Evolutionary conservation across 2,797 vertebrate species (phyloP).

Genomic region (Pangasius krempfi): DNA sequence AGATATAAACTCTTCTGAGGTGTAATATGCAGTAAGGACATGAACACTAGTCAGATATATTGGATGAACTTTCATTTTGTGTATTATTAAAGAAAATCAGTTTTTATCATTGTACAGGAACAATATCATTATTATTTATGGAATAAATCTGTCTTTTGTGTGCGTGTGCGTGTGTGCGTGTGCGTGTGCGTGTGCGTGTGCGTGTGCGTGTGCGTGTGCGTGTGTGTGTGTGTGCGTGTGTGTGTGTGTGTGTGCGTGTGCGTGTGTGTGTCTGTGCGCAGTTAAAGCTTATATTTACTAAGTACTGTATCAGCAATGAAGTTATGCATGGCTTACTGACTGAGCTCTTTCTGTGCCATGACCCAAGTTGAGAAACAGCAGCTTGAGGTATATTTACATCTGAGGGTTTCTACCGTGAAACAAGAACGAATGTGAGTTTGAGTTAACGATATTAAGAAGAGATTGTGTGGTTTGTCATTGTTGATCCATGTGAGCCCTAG

Average conservation of each 20-base stretch:
- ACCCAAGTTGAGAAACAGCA: neutral
- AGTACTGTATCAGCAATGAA: neutral
- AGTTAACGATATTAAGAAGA: neutral
- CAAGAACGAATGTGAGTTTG: neutral
- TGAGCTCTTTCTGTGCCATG: neutral
- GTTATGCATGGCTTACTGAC: neutral
- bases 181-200: too few relatives aligned
- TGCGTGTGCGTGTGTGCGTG: neutral
- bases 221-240: neutral
- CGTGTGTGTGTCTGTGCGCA: neutral
- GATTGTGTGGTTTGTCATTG: neutral
- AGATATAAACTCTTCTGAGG: neutral
- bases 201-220: neutral
- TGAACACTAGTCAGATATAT: neutral
- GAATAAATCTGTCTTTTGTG: neutral
- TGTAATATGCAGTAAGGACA: neutral
- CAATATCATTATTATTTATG: neutral
- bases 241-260: neutral
- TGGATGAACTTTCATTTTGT: neutral
- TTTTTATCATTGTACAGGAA: conserved; percentile 8
- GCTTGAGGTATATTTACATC: neutral
- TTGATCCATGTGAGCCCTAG: neutral
- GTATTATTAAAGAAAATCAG: neutral
- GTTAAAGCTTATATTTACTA: neutral
- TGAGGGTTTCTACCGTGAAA: neutral